Conservation (phyloP, 2,888 invertebrate genomes). For the Anticlea derivata region DNA sequence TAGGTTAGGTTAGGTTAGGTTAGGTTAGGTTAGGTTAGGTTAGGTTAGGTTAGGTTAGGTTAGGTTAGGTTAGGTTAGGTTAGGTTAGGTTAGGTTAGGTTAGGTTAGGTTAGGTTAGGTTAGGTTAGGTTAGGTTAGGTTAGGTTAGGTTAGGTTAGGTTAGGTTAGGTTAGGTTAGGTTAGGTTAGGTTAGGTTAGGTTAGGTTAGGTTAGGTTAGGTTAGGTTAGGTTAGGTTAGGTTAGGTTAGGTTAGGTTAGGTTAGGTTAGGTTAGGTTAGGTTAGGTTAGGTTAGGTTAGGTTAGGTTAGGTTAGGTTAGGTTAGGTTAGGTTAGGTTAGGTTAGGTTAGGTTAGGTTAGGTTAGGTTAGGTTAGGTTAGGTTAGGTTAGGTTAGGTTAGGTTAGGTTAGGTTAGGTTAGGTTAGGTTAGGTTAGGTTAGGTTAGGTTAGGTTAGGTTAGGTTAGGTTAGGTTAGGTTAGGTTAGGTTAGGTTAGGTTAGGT, state of each 20-base stretch:
- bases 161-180: slow-evolving; percentile 30
- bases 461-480: slow-evolving; percentile 40
- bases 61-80: slow-evolving; percentile 33
- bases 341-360: slow-evolving; percentile 24
- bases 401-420: slow-evolving; percentile 22
- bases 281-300: slow-evolving; percentile 35
- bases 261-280: slow-evolving; percentile 29
- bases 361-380: slow-evolving; percentile 16
- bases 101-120: slow-evolving; percentile 30
- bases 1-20: slow-evolving; percentile 37
- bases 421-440: slow-evolving; percentile 32
- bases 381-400: slow-evolving; percentile 18
- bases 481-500: slow-evolving; percentile 42
- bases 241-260: slow-evolving; percentile 28
- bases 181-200: slow-evolving; percentile 36
- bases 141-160: slow-evolving; percentile 21
- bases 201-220: slow-evolving; percentile 40
- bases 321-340: slow-evolving; percentile 28
- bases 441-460: slow-evolving; percentile 31
- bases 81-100: slow-evolving; percentile 30
- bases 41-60: slow-evolving; percentile 29
- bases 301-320: slow-evolving; percentile 37
- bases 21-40: slow-evolving; percentile 29
- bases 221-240: slow-evolving; percentile 26
- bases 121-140: slow-evolving; percentile 19